Percentiles rank a stretch among this genome's conserved stretches.
phyloP scores from a whole-genome alignment of 2,797 vertebrate species.

The Microctenopoma lineatum region DNA sequence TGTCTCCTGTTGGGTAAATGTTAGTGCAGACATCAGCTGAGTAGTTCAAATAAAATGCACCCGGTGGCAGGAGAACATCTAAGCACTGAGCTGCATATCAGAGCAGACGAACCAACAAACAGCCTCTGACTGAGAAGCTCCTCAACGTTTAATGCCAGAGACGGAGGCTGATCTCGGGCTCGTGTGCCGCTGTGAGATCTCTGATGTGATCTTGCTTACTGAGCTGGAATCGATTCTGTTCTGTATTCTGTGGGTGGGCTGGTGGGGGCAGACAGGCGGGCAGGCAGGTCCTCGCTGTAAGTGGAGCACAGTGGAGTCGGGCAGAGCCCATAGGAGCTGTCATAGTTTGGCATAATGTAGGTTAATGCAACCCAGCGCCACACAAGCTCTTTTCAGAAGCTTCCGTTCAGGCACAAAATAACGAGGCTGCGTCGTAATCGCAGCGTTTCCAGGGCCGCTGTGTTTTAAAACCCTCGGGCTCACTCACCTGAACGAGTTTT shows the following conservation, averaged over 20 bases:
- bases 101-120: background rate
- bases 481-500: background rate
- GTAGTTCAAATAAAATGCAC: background rate
- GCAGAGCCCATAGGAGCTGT: constrained; percentile 64
- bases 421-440: background rate
- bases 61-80: background rate
- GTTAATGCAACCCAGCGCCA: constrained; percentile 44
- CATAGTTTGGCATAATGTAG: constrained; percentile 65
- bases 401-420: background rate
- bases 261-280: constrained; percentile 4
- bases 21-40: background rate
- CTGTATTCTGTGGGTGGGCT: constrained; percentile 34
- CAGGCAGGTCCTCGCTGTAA: constrained; percentile 28
- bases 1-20: too few species aligned
- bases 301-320: constrained; percentile 45
- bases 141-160: constrained; percentile 10
- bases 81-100: constrained; percentile 12
- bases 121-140: constrained; percentile 1
- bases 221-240: constrained; percentile 40
- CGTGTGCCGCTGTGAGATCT: constrained; percentile 26
- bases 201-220: constrained; percentile 43
- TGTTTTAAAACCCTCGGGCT: background rate
- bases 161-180: constrained; percentile 20
- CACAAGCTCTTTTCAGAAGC: background rate
- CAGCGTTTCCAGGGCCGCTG: background rate